These are phyloP conservation scores for Torymus texanus DNA, from an alignment of 2,888 invertebrate species.

Conservation along the genomic window DNA sequence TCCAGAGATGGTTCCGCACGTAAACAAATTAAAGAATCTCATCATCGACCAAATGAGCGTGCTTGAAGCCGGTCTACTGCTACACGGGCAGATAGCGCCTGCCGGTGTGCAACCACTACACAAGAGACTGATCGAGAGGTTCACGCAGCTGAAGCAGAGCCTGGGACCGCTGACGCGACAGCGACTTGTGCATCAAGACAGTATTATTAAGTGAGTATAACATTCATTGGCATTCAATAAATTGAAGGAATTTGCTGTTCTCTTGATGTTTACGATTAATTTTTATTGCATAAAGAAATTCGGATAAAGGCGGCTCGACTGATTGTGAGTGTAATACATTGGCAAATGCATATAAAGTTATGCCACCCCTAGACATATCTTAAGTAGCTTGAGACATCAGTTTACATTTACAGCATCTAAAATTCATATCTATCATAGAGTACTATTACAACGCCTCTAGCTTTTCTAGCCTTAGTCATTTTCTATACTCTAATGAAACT, in stretches of 20 bases:
- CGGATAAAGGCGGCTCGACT: background rate
- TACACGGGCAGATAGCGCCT: conserved; percentile 92
- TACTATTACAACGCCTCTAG: background rate
- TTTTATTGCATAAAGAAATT: background rate
- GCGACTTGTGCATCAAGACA: conserved; percentile 80
- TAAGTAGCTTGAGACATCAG: background rate
- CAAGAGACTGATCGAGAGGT: conserved; percentile 90
- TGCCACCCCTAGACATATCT: no score
- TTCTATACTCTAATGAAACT: no score
- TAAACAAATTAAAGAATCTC: conserved; percentile 80
- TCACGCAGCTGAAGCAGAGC: conserved; percentile 88
- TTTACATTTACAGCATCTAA: no score
- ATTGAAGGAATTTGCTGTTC: no score
- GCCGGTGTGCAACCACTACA: conserved; percentile 94
- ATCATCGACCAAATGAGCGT: conserved; percentile 87
- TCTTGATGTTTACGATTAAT: background rate
- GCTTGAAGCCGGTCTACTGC: conserved; percentile 87
- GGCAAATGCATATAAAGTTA: no score
- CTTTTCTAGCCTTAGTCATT: background rate
- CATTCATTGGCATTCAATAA: background rate
- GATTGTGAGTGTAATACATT: background rate
- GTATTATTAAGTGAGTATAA: conserved; percentile 85
- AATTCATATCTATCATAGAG: background rate
- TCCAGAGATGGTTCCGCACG: conserved; percentile 79
- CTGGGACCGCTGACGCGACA: conserved; percentile 79